phyloP scores from a whole-genome alignment of 2,113 vertebrate genomes.

The Vulpes lagopus region DNA sequence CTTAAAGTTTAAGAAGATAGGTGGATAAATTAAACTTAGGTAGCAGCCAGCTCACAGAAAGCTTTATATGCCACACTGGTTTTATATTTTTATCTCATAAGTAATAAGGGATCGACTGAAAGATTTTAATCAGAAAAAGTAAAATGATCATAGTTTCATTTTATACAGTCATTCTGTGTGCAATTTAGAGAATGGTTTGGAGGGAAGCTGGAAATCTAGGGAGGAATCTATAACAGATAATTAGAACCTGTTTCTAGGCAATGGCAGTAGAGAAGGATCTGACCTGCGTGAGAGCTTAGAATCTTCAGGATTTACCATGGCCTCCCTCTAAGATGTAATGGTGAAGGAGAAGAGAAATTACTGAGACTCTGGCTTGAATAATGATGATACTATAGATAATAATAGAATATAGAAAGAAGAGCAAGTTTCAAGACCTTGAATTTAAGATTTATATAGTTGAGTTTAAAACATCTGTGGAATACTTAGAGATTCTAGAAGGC shows the following conservation, averaged over 20 bases:
- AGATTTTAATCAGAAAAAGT: slow-evolving; percentile 25
- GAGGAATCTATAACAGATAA: neutral
- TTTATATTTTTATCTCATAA: neutral
- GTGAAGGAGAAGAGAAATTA: neutral
- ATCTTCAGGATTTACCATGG: neutral
- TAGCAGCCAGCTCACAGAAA: neutral
- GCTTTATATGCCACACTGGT: too few species aligned
- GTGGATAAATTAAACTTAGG: neutral
- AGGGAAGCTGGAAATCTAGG: neutral
- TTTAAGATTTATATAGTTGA: neutral
- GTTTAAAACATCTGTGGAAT: neutral
- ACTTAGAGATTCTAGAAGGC: neutral
- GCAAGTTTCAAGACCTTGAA: neutral
- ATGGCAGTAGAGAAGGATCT: neutral
- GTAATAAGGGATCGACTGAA: neutral
- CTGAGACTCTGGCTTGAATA: neutral
- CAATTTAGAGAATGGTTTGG: neutral
- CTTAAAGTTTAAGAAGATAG: neutral
- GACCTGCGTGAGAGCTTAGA: neutral
- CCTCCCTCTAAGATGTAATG: neutral
- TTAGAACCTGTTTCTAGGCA: neutral
- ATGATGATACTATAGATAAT: neutral
- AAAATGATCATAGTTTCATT: neutral
- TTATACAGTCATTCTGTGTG: neutral
- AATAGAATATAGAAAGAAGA: neutral